Evolutionary conservation across 2,797 vertebrate species (phyloP), one percentile per base, ranked within the genome.

Genomic region (Harpagifer antarcticus): DNA sequence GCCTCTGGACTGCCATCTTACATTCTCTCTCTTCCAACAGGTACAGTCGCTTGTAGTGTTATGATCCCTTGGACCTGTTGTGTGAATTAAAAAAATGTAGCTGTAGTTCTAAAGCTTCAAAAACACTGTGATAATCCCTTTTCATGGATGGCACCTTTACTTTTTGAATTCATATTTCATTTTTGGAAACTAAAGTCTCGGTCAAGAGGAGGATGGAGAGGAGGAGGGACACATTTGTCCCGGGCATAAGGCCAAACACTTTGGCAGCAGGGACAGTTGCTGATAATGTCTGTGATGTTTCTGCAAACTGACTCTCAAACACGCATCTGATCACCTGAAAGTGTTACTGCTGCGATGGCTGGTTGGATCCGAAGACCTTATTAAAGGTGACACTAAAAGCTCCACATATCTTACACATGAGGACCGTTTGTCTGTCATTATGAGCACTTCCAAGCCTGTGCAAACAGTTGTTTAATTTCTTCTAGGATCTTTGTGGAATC

Each of bases 161-260:
- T 68, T 71, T 68, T 79, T 47, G 52, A 11, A 49, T 70, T 67
- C 42, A 67, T 43, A 64, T 72, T 68, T 20, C 9, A 33, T 59
- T 37, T 71, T 48, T 66, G 57, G 20, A 62, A 31, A 37, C 58
- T 45, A 14, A 61, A 55, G 45, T 52, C 48, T 76, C 50, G 73
- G 31, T 70, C 48, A 65, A 65, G 47, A 52, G 19, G 37, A 68
- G 56, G 49, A 55, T 27, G 27, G 68, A n/a, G 37, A 61, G 19
- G 55, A 67, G 52, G 60, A 61, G 58, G 52, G 61, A 49, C 45
- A 62, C 63, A 67, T 75, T 77, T 56, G 60, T 63, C 37, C 17
- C 3, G 27, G 63, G 73, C 69, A 53, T 12, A 6, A 54, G 31
- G 55, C 69, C 78, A 79, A 76, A 74, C 31, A 52, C 61, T 9